Evolutionary conservation across 1,140 invertebrate species (phyloP), one percentile per base, ranked within the genome.

Genomic region (Solenopsis fugax): DNA sequence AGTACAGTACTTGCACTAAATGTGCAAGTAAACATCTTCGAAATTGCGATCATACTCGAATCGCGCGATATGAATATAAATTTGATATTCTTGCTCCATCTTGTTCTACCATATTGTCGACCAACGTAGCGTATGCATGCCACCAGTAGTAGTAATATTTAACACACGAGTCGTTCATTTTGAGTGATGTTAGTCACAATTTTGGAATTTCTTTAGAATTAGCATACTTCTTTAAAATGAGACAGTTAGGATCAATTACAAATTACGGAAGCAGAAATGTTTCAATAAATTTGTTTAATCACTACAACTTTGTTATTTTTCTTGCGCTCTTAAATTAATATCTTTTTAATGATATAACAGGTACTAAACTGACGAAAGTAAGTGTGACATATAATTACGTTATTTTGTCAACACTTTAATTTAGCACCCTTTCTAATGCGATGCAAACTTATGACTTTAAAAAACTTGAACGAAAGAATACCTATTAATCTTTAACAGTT

Each of bases 81-180:
- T 86, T 82, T 88, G 76, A 90, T 88, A 90, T 87, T 90, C 89
- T 91, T 90, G 90, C 90, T 91, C 90, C 90, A 91, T 91, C 85
- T 91, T 90, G 86, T 85, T 72, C 64, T 56, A 85, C 64, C 34
- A 37, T 37, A 73, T 50, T 60, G 16, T 45, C n/a, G 41, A 82
- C 21, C 18, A 81, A 10, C 29, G 41, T 65, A 80, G 80, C 64
- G 71, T 71, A 81, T 91, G 90, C 90, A 91, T 91, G 87, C 80
- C 60, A 64, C 37, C 86, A 71, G 52, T 80, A 82, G 7, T 88
- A 78, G 78, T 80, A 65, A 78, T 90, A 45, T 84, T 84, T 84
- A 69, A 82, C n/a, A 34, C 60, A 18, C 4, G 41, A 58, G n/a
- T 50, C 80, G 69, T 60, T 84, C 69, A 84, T 84, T 24, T 84